A percentile compares a stretch with the other conserved stretches of the same genome.
These are phyloP conservation scores for Misgurnus anguillicaudatus DNA, from an alignment of 2,113 vertebrate genomes.

Conservation along the genomic window DNA sequence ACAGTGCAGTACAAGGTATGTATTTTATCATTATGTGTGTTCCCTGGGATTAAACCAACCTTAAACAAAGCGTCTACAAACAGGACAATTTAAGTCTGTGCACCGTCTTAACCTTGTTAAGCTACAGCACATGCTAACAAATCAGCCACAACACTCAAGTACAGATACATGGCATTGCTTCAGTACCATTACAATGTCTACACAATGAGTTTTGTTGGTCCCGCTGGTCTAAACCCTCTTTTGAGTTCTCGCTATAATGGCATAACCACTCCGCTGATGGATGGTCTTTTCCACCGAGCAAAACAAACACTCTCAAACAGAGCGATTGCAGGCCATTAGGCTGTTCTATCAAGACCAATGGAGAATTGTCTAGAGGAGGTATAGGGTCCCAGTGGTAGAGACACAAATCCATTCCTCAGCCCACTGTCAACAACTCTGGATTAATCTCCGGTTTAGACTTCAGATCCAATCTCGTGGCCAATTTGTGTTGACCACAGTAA, in stretches of 20 bases:
- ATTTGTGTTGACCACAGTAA: constrained; percentile 25
- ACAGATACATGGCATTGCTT: constrained; percentile 1
- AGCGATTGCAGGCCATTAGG: constrained; percentile 24
- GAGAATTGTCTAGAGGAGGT: constrained; percentile 10
- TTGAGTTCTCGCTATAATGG: not conserved
- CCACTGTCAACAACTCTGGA: constrained; percentile 4
- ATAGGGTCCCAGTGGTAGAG: not conserved
- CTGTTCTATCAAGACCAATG: constrained; percentile 17
- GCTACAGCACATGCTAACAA: not conserved
- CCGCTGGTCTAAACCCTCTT: not conserved
- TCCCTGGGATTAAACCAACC: no score
- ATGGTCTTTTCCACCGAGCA: constrained; percentile 36
- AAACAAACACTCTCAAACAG: constrained; percentile 35
- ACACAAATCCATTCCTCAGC: constrained; percentile 7
- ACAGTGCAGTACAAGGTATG: no score
- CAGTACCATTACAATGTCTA: not conserved
- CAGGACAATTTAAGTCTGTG: no score
- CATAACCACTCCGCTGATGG: constrained; percentile 27
- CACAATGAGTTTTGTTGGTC: constrained; percentile 3
- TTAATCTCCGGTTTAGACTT: constrained; percentile 20
- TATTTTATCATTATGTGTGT: no score
- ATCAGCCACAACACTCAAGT: not conserved
- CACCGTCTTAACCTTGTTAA: no score
- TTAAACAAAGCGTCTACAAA: no score
- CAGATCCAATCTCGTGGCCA: constrained; percentile 18